Conservation (phyloP, 2,113 vertebrate species). For the Jacana jacana region DNA sequence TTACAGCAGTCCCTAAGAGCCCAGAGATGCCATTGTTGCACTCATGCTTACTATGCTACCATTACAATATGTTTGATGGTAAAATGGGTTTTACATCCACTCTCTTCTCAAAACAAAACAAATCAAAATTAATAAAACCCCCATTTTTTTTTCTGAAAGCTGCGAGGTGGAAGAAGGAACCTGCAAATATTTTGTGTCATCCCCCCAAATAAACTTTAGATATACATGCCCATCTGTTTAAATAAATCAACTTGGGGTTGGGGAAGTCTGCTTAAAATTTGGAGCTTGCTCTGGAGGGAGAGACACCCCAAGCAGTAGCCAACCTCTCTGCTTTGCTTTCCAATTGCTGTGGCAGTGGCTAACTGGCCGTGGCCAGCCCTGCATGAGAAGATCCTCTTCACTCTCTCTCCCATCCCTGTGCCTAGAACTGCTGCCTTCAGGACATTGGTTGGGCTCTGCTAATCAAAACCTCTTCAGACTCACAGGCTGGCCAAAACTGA, state of each 20-base stretch:
- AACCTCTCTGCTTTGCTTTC: neutral
- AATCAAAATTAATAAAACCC: too few species aligned
- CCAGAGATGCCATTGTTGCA: neutral
- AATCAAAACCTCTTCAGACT: neutral
- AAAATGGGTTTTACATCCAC: neutral
- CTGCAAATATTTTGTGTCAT: neutral
- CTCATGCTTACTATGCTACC: neutral
- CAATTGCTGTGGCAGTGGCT: neutral
- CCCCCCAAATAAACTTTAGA: neutral
- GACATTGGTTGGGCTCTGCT: neutral
- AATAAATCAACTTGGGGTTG: neutral
- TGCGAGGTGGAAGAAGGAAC: neutral
- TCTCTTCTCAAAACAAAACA: neutral
- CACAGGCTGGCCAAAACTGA: neutral
- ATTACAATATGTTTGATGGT: neutral
- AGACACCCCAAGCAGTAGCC: neutral
- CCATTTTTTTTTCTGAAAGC: neutral
- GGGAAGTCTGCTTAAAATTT: neutral
- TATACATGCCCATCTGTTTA: neutral
- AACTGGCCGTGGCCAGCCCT: neutral
- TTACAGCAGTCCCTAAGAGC: neutral
- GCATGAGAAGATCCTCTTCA: neutral
- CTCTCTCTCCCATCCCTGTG: accelerated
- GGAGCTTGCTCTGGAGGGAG: neutral
- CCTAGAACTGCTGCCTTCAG: neutral